Evolutionary conservation across 2,888 invertebrate species (phyloP).

Genomic region (Melinopterus prodromus): DNA sequence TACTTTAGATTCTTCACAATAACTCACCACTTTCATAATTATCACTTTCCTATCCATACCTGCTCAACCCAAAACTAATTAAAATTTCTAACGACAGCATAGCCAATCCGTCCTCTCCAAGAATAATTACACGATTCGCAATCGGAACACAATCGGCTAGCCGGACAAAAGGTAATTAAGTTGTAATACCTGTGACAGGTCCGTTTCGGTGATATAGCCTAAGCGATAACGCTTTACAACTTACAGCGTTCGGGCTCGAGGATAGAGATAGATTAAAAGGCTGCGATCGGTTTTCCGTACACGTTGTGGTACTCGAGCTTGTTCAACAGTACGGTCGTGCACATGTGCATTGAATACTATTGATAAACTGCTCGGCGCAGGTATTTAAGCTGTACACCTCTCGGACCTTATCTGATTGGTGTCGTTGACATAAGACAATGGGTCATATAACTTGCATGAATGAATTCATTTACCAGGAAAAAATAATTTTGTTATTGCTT

Average conservation of each 20-base stretch:
- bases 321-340: background rate
- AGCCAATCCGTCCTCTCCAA: background rate
- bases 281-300: background rate
- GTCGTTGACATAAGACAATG: slow-evolving; percentile 4
- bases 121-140: background rate
- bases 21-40: background rate
- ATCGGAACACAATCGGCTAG: background rate
- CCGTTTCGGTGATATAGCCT: background rate
- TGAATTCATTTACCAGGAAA: slow-evolving; percentile 4
- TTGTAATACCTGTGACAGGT: slow-evolving; percentile 4
- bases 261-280: background rate
- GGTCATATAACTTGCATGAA: background rate
- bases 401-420: background rate
- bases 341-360: background rate
- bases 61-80: background rate
- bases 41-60: background rate
- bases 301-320: background rate
- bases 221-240: slow-evolving; percentile 4
- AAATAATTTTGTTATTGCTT: background rate
- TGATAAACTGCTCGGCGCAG: background rate
- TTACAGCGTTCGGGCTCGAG: background rate
- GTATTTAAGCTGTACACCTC: slow-evolving; percentile 4
- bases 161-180: background rate
- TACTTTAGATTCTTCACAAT: background rate
- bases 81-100: background rate